Conservation (phyloP, 1,140 invertebrate species). For the Platyscapa corneri region DNA sequence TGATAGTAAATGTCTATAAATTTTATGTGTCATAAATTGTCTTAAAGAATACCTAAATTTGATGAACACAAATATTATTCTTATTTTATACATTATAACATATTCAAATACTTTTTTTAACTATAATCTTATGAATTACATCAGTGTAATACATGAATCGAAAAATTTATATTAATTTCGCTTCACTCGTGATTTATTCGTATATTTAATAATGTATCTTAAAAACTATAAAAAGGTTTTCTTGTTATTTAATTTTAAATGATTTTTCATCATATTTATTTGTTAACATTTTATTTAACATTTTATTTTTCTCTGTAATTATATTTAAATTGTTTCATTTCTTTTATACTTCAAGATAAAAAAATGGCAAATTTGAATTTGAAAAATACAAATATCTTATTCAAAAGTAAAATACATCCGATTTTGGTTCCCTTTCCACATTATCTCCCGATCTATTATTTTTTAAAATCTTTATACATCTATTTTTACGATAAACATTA, state of each 20-base stretch:
- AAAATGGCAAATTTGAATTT: neutral
- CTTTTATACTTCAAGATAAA: conserved; percentile 1
- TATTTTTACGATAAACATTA: conserved; percentile 67
- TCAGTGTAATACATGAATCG: neutral
- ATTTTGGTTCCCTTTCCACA: conserved; percentile 18
- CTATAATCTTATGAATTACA: neutral
- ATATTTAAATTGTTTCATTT: neutral
- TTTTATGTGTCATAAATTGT: no score
- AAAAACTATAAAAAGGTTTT: neutral
- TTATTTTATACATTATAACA: neutral
- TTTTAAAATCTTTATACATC: conserved; percentile 65
- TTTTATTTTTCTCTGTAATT: neutral
- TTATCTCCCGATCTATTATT: conserved; percentile 39
- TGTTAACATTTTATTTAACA: neutral
- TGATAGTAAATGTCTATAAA: no score
- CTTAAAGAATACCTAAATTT: neutral
- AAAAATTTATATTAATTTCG: neutral
- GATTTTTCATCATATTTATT: neutral
- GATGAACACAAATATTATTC: neutral
- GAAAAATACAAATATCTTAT: conserved; percentile 22
- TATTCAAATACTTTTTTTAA: no score
- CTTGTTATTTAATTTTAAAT: neutral
- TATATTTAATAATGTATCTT: neutral
- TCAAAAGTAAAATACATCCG: conserved; percentile 39
- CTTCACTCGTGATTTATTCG: conserved; percentile 11